Evolutionary conservation across 1,140 invertebrate species (phyloP), one percentile per base, ranked within the genome.

Genomic region (Lepidurus arcticus): DNA sequence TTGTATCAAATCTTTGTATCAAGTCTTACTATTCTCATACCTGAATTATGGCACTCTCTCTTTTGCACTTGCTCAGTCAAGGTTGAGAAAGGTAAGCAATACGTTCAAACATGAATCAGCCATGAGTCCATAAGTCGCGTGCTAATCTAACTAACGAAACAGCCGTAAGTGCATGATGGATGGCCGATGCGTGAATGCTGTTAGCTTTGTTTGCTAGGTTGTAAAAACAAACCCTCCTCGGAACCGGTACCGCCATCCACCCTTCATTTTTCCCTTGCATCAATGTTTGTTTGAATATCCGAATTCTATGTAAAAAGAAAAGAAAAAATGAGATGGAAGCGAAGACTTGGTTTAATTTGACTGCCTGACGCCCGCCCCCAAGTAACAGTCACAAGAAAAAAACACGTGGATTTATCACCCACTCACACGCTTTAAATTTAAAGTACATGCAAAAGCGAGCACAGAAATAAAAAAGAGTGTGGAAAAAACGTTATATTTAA

Each of bases 131-230:
- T 65, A 65, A 65, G 53, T 65, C 53, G 53, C 53, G 53, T 65
- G 53, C 13, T 65, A 65, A 65, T 65, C 9, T 65, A 65, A 65
- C 53, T 65, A 65, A 65, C 53, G 53, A 65, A 34, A 65, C 53
- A 65, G 53, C 53, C 53, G 53, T 65, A 65, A 65, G 53, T 65
- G 53, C 13, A 65, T 65, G 53, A 65, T 16, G 53, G 53, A 65
- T 65, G 53, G 53, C 21, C 13, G 53, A 16, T 65, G 53, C 53
- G 53, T 65, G 53, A 65, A 65, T 21, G 21, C 53, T n/a, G 53
- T 65, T 65, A 65, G 16, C 53, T 65, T 65, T 65, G 53, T 65
- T 65, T 65, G 53, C 53, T 21, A 65, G 53, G 53, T 21, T 65
- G 53, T 65, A 65, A 21, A 65, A 65, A 65, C 53, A 65, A 65